Conservation (phyloP, 2,797 vertebrate species). For the Diplodus sargus region DNA sequence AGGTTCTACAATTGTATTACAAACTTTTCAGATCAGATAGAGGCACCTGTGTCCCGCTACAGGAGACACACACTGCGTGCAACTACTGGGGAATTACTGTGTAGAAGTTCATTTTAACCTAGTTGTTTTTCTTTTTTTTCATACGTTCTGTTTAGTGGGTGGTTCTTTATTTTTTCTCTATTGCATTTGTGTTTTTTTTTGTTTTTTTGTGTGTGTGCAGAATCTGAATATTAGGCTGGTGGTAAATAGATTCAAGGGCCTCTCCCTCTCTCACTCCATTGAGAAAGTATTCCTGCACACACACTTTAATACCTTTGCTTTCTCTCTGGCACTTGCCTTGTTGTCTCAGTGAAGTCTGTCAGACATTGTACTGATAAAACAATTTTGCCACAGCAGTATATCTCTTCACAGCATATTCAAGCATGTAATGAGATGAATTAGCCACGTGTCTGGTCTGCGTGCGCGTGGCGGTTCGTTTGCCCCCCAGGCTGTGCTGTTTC, state of each 20-base stretch:
- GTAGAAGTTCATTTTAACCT: neutral
- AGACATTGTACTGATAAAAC: slow-evolving; percentile 10
- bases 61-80: neutral
- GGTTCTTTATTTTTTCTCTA: slow-evolving; percentile 2
- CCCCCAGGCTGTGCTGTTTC: slow-evolving; percentile 13
- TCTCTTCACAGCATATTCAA: neutral
- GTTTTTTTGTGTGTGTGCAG: neutral
- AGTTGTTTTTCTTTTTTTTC: slow-evolving; percentile 3
- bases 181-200: neutral
- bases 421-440: slow-evolving; percentile 9
- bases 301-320: slow-evolving; percentile 2
- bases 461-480: slow-evolving; percentile 2
- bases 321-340: neutral
- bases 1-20: neutral
- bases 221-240: slow-evolving; percentile 5
- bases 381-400: slow-evolving; percentile 2
- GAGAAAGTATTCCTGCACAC: neutral
- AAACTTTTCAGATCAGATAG: slow-evolving; percentile 12
- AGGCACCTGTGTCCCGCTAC: neutral
- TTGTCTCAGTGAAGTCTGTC: neutral
- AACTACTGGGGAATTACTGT: slow-evolving; percentile 3
- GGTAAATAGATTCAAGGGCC: slow-evolving; percentile 2
- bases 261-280: neutral
- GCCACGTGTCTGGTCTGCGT: neutral
- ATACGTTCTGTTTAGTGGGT: neutral